Base-by-base conservation (phyloP, 2,888 invertebrate species). In the Idaea dimidiata region DNA sequence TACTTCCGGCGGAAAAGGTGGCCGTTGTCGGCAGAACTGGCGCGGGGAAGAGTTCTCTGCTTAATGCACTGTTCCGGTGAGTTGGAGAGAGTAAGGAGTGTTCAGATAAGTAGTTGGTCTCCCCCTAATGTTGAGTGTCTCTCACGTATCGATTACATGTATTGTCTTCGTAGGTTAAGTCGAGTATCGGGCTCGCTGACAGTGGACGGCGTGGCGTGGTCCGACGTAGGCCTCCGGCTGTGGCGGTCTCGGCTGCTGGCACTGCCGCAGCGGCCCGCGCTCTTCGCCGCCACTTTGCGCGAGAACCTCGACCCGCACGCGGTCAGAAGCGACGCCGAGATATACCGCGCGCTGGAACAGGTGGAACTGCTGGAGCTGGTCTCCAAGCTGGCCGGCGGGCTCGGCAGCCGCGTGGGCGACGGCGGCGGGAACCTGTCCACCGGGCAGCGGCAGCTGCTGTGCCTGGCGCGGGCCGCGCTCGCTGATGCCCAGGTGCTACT, bases 11-110 rank as follows among this genome's bases (percentile, higher is more conserved):
- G n/a, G 94, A 95, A 82, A 95, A 95, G 77, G 93, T 96, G 4
- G 97, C 96, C 0, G 95, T 97, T 18, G 96, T 97, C 6, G 97
- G 97, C 0, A 84, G 97, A 60, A 97, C 97, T 0, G 97, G 97
- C 0, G 97, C 97, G 0, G 97, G 97, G 33, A 97, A 97, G 86
- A 95, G 96, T 0, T 96, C 96, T 0, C 88, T 96, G 6, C 94
- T 97, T 60, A 94, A 95, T 0, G 96, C 96, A 0, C 81, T 98
- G 53, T 98, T 97, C 80, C 93, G 96, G 78, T 91, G 32, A 68
- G 75, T 31, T 14, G 0, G 5, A 24, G 24, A 24, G 24, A 24
- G 24, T n/a, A n/a, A 24, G 24, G 5, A 24, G 24, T 24, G 24
- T 24, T 24, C 1, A 3, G 24, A 24, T 24, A 5, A 24, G 24